A percentile compares a stretch with the other conserved stretches of the same genome.
These are phyloP conservation scores for Actinopyga echinites DNA, from an alignment of 53 echinoderm and acorn worm genomes.

Conservation along the genomic window DNA sequence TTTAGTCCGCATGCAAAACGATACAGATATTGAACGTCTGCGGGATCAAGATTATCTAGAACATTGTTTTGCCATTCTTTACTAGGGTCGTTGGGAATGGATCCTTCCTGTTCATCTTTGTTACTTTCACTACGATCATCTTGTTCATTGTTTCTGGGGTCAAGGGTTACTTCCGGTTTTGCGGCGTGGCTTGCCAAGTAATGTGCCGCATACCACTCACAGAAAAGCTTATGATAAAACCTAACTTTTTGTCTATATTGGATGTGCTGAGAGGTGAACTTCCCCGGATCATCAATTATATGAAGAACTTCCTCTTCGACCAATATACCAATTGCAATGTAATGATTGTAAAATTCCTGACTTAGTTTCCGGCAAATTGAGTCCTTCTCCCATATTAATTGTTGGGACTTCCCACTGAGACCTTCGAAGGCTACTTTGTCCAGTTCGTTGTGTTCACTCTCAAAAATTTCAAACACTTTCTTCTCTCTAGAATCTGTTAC, in stretches of 20 bases:
- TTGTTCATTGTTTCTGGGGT: no score
- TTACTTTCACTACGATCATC: no score
- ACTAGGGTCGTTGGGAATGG: no score
- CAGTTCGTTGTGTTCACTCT: background rate
- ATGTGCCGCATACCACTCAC: background rate
- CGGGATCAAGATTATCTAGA: background rate
- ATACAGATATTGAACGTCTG: background rate
- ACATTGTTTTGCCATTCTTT: background rate
- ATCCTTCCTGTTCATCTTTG: no score
- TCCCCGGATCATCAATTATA: background rate
- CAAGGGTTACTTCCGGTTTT: background rate
- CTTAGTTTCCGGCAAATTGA: background rate
- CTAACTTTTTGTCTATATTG: background rate
- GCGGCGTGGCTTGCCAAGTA: background rate
- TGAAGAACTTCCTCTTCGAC: background rate
- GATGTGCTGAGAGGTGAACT: background rate
- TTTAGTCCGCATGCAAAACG: background rate
- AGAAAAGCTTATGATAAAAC: background rate
- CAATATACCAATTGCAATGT: background rate
- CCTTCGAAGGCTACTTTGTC: background rate
- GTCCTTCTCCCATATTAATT: background rate
- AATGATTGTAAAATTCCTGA: background rate
- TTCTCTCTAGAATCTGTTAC: background rate
- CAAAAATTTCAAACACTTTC: background rate
- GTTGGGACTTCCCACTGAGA: background rate